Evolutionary conservation across 2,888 invertebrate species (phyloP).

Genomic region (Acronicta aceris): DNA sequence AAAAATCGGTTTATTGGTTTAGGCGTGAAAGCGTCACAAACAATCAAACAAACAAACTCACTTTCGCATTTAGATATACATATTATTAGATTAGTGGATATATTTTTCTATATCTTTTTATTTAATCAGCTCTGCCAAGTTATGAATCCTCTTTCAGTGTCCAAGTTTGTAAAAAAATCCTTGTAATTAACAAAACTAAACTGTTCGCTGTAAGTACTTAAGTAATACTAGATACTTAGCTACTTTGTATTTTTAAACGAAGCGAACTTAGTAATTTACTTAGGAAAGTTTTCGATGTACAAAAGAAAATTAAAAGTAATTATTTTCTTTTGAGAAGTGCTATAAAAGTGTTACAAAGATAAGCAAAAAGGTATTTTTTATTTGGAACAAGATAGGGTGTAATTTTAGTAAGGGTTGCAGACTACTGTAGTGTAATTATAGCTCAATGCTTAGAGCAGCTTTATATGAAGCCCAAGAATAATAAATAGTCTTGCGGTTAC

Average conservation of each 20-base stretch:
- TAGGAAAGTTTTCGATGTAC: constrained; percentile 17
- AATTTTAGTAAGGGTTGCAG: constrained; percentile 9
- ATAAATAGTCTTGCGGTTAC: too few species aligned
- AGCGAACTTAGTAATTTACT: constrained; percentile 28
- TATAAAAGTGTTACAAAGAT: constrained; percentile 27
- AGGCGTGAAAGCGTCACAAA: too few species aligned
- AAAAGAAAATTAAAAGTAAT: constrained; percentile 39
- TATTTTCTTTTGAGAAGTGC: constrained; percentile 36
- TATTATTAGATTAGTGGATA: too few species aligned
- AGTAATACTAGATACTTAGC: constrained; percentile 1
- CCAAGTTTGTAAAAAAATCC: constrained; percentile 25
- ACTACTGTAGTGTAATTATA: neutral
- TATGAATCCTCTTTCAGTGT: constrained; percentile 37
- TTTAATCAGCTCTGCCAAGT: constrained; percentile 6
- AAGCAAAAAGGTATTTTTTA: constrained; percentile 2
- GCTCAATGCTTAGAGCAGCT: neutral
- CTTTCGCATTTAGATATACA: too few species aligned
- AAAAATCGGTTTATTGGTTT: too few species aligned
- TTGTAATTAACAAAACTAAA: constrained; percentile 33
- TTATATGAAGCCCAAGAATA: too few species aligned
- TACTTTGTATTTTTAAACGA: constrained; percentile 37
- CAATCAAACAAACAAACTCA: too few species aligned
- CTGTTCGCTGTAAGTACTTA: constrained; percentile 22
- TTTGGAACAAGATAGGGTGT: constrained; percentile 7
- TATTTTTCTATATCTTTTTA: too few species aligned